Percentiles rank a stretch among this genome's conserved stretches.
phyloP scores from a whole-genome alignment of 2,113 vertebrate genomes.

The Dipodomys stephensi region DNA sequence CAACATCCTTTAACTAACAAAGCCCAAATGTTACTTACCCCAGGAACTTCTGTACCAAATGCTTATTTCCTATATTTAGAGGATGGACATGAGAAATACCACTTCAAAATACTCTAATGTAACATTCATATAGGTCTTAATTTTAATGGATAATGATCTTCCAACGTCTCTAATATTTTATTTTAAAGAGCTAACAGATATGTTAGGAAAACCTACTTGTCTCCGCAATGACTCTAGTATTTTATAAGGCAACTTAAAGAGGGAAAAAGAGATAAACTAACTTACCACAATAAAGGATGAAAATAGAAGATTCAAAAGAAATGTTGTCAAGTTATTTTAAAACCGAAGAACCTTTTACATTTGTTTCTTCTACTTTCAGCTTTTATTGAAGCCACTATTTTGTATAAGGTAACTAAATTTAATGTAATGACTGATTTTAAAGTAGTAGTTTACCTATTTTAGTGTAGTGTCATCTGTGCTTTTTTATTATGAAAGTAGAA shows the following conservation, averaged over 20 bases:
- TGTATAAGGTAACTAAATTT: not conserved
- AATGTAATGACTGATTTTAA: not conserved
- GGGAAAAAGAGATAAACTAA: conserved; percentile 61
- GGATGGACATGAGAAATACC: not conserved
- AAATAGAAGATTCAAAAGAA: not conserved
- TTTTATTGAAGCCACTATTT: conserved; percentile 18
- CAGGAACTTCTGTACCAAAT: not conserved
- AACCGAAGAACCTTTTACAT: not conserved
- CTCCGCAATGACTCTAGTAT: conserved; percentile 54
- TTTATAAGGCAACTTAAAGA: conserved; percentile 17
- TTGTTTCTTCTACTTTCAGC: conserved; percentile 1
- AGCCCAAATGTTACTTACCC: not conserved
- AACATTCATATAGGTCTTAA: not conserved
- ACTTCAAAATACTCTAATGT: not conserved
- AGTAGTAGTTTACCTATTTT: not conserved
- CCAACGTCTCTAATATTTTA: conserved; percentile 26
- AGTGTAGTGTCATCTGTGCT: not conserved
- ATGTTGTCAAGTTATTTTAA: conserved; percentile 57
- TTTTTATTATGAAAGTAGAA: not conserved
- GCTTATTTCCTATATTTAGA: not conserved
- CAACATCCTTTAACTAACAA: not conserved
- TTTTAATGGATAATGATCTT: not conserved
- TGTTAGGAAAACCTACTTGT: conserved; percentile 34
- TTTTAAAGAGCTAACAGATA: conserved; percentile 39
- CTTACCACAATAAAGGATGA: not conserved